Base-by-base conservation (phyloP, 2,797 vertebrate species). In the Sciaenops ocellatus region DNA sequence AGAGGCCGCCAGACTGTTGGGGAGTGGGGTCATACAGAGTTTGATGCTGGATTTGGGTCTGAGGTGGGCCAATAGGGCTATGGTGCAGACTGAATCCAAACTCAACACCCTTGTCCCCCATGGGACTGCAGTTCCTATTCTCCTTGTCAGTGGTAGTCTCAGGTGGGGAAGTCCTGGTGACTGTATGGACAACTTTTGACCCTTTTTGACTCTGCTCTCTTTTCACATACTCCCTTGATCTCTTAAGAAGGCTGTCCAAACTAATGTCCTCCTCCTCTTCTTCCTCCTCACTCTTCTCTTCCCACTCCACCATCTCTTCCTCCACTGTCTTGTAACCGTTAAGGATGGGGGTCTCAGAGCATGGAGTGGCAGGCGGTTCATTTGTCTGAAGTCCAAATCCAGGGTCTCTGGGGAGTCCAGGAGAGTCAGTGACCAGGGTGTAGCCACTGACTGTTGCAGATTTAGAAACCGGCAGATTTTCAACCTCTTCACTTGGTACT, bases 161-260 rank as follows among this genome's bases (percentile, higher is more conserved):
- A 1, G 72, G 20, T 1, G 56, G 63, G 16, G 86, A 13, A 1
- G 61, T 79, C 52, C 61, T 15, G 24, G 47, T 69, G 30, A 79
- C 7, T 76, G 88, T 92, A 1, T 85, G 86, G 61, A 5, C 80
- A 69, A 60, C 87, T 57, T 94, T 95, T 50, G 95, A 85, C 76
- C 82, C 89, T 4, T 92, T 90, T 69, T 94, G 94, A 73, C 86
- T 93, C 77, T 97, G 96, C 87, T 97, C 97, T 89, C 86, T 95
- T 91, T 97, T 97, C 77, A 97, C 87, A 41, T 94, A 97, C 68
- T 99, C 97, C 73, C 95, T 96, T 1, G 97, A 97, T 87, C 95
- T 97, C 90, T 95, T 98, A 59, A 98, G 93, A 78, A 99, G 95
- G 83, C 96, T 98, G 91, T 98, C 96, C 75, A 98, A 94, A 79